These are phyloP conservation scores for Auanema sp. DNA, from an alignment of 2,888 invertebrate genomes.

Conservation along the genomic window DNA sequence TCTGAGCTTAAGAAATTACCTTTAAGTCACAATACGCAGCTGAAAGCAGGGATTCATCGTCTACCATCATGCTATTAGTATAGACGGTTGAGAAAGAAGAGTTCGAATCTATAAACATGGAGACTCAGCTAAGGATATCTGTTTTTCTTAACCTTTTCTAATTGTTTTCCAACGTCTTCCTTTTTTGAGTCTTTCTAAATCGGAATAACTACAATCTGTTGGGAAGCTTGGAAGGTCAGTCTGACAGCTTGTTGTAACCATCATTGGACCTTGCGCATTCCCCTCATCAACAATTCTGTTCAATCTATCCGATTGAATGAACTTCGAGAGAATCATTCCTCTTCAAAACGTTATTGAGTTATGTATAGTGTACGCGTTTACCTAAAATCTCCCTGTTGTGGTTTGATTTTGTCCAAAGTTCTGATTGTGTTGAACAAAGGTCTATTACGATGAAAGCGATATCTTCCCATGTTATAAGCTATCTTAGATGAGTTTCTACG, in stretches of 20 bases:
- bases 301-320: conserved; percentile 45
- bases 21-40: conserved; percentile 54
- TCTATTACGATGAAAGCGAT: conserved; percentile 18
- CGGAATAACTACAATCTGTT: not conserved
- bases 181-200: conserved; percentile 2
- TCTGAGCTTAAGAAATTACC: conserved; percentile 18
- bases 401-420: conserved; percentile 31
- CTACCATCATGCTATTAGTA: conserved; percentile 33
- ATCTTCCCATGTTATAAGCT: not conserved
- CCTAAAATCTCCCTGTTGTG: conserved; percentile 21
- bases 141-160: conserved; percentile 8
- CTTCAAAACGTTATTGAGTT: conserved; percentile 16
- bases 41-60: conserved; percentile 57
- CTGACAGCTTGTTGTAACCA: conserved; percentile 20
- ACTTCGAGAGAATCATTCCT: conserved; percentile 46
- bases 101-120: conserved; percentile 23
- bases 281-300: conserved; percentile 45
- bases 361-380: conserved; percentile 5
- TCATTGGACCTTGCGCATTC: conserved; percentile 22
- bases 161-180: conserved; percentile 21
- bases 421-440: conserved; percentile 42
- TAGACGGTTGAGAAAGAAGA: conserved; percentile 35
- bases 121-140: not conserved
- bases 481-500: not conserved
- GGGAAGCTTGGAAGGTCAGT: conserved; percentile 3